Evolutionary conservation across 2,888 invertebrate genomes (phyloP).

Genomic region (Nymphalis polychloros): DNA sequence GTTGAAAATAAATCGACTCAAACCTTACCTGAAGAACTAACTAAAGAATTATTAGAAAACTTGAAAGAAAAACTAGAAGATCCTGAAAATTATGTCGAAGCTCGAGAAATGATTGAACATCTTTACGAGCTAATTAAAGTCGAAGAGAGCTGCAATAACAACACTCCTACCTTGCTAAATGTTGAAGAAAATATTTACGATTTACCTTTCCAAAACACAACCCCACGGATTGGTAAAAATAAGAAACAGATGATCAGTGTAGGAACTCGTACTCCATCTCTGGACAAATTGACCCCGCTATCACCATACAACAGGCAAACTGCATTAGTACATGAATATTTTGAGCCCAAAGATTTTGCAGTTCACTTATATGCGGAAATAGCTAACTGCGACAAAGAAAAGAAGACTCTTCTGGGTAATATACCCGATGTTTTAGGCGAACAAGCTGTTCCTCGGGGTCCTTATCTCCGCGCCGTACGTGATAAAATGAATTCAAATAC

Average conservation of each 20-base stretch:
- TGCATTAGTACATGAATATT: slow-evolving; percentile 74
- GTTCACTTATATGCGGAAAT: slow-evolving; percentile 85
- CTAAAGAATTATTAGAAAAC: slow-evolving; percentile 86
- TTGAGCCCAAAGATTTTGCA: slow-evolving; percentile 78
- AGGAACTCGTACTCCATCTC: slow-evolving; percentile 82
- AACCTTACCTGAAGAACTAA: slow-evolving; percentile 88
- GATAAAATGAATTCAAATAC: slow-evolving; percentile 72
- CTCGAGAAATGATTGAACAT: slow-evolving; percentile 89
- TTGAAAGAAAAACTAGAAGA: slow-evolving; percentile 86
- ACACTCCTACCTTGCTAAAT: slow-evolving; percentile 48
- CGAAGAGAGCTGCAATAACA: slow-evolving; percentile 84
- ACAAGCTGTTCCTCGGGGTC: slow-evolving; percentile 76
- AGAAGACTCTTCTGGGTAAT: slow-evolving; percentile 53
- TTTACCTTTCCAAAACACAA: slow-evolving; percentile 77
- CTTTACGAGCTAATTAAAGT: slow-evolving; percentile 88
- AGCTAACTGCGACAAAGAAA: slow-evolving; percentile 71
- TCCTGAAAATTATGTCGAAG: slow-evolving; percentile 87
- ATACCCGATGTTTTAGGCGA: slow-evolving; percentile 75
- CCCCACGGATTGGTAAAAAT: slow-evolving; percentile 64
- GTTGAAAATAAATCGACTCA: slow-evolving; percentile 85
- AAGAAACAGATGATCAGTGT: slow-evolving; percentile 76
- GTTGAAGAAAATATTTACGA: slow-evolving; percentile 84
- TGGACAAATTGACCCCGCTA: slow-evolving; percentile 80
- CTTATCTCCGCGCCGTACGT: slow-evolving; percentile 83
- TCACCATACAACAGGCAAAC: slow-evolving; percentile 73